Base-by-base conservation (phyloP, 1,140 invertebrate species). In the Ruditapes philippinarum region DNA sequence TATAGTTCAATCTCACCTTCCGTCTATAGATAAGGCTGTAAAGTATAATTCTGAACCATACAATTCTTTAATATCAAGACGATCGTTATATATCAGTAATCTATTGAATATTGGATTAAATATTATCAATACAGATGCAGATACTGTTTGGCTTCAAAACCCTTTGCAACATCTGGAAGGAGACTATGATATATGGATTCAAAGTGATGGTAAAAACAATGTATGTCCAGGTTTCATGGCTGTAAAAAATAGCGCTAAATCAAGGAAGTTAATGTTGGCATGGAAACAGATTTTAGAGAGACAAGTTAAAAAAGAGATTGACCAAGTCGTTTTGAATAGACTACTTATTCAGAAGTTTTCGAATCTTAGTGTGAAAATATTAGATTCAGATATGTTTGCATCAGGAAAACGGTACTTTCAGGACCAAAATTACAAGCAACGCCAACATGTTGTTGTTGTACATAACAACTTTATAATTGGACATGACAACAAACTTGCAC, bases 381-480 rank as follows among this genome's bases (percentile, higher is more conserved):
- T 74, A 40, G 25, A 74, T 49, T 42, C 38, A 7, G 5, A 1
- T 49, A 9, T 9, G 4, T 74, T 74, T 49, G 36, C 70, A 22
- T 40, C 38, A 22, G 70, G 70, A 74, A 42, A 42, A 3, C 42
- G 4, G 28, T 74, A 74, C 28, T 74, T 74, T 49, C 11, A 17
- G 12, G 25, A 38, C 19, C 42, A 12, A 22, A 42, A 33, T 12
- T 33, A 40, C 9, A 25, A 9, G 5, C 70, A 74, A 42, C 38
- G 70, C 5, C 33, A n/a, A 7, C 28, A 65, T 28, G 60, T 65
- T 65, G 60, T 74, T 1, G 31, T 40, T 45, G 70, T 74, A 3
- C 70, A 74, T 74, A 74, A 74, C n/a, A 74, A 74, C n/a, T 74
- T 11, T 25, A 74, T 74, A n/a, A 22, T 42, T 40, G 70, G 70